phyloP scores from a whole-genome alignment of 2,888 invertebrate species.

The Ceriagrion tenellum region DNA sequence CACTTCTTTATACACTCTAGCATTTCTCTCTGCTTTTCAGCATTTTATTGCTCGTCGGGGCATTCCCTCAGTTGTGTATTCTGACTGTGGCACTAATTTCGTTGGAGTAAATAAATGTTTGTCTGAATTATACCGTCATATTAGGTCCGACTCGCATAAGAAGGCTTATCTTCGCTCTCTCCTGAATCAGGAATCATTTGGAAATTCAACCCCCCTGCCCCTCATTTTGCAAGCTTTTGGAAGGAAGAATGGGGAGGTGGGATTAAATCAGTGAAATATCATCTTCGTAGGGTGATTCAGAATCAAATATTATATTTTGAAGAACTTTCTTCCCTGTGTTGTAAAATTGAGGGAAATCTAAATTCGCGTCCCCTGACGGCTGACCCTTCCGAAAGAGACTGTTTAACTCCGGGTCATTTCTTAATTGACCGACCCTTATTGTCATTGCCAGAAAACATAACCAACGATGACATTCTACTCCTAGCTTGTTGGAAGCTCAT shows the following conservation, averaged over 20 bases:
- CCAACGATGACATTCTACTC: neutral
- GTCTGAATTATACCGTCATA: neutral
- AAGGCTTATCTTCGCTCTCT: no score
- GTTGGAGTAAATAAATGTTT: neutral
- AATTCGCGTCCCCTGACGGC: neutral
- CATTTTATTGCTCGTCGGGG: neutral
- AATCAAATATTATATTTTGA: neutral
- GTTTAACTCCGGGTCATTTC: neutral
- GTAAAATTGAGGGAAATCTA: no score
- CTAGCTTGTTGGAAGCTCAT: neutral
- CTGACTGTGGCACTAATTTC: neutral
- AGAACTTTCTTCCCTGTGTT: neutral
- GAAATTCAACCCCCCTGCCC: no score
- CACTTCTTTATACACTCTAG: neutral
- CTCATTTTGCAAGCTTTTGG: no score
- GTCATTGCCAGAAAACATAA: neutral
- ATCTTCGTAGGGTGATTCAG: neutral
- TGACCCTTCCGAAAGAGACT: slow-evolving; percentile 2
- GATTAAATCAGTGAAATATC: neutral
- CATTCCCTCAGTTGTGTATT: no score
- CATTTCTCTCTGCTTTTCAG: neutral
- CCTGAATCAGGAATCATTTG: no score
- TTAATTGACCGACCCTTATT: neutral
- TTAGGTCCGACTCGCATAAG: no score
- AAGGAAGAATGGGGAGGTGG: neutral